A percentile compares a stretch with the other conserved stretches of the same genome.
Evolutionary conservation across 2,113 vertebrate genomes (phyloP).

Genomic region (Mirza zaza): DNA sequence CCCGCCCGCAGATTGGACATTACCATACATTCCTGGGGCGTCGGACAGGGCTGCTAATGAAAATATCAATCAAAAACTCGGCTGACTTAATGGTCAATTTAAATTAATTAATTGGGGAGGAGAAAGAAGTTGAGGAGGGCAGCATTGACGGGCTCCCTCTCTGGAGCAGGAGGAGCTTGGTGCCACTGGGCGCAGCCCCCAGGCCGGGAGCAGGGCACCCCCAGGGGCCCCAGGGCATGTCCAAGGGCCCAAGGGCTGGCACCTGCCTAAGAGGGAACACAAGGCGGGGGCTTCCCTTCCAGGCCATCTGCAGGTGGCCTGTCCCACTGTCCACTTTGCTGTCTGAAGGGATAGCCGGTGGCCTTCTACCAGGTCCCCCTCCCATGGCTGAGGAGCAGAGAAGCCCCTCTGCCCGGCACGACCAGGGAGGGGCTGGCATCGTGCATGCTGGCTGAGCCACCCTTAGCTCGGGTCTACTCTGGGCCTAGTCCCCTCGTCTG

Average conservation of each 20-base stretch:
- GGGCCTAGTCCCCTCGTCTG: fast-evolving
- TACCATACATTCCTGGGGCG: constrained; percentile 93
- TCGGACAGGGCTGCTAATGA: constrained; percentile 92
- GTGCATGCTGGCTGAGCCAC: too few species aligned
- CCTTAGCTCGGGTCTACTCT: too few species aligned
- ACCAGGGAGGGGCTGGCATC: background rate
- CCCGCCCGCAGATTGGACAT: constrained; percentile 87
- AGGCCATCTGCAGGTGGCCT: fast-evolving
- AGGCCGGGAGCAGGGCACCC: fast-evolving
- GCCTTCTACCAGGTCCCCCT: background rate
- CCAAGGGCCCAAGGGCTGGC: fast-evolving
- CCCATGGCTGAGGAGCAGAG: background rate
- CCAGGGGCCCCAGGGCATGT: background rate
- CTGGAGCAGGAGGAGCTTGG: constrained; percentile 53
- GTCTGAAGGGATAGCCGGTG: fast-evolving
- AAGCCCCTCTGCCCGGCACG: background rate
- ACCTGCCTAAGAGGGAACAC: fast-evolving
- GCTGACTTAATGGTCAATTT: constrained; percentile 93
- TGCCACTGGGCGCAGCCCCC: background rate
- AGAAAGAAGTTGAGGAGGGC: constrained; percentile 84
- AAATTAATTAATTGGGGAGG: constrained; percentile 94
- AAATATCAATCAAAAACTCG: constrained; percentile 94
- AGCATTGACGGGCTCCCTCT: constrained; percentile 79
- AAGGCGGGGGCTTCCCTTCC: background rate
- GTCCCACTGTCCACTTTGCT: fast-evolving